A percentile compares a stretch with the other conserved stretches of the same genome.
Conservation (phyloP, 1,140 invertebrate species). For the Calliopsis andreniformis region DNA sequence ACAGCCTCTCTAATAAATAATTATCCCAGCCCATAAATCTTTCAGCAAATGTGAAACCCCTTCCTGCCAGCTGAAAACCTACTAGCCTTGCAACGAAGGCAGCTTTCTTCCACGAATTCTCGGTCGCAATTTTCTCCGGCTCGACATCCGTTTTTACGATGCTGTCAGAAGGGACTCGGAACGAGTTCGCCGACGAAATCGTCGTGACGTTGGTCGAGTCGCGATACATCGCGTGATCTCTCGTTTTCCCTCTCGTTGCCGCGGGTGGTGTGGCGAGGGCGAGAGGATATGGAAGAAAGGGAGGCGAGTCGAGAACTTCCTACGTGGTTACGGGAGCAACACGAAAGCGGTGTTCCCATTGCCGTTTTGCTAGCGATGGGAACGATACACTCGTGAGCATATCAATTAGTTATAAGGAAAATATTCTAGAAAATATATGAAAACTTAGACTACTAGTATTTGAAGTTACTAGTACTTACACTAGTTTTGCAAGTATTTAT, state of each 20-base stretch:
- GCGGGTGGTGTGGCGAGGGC: no score
- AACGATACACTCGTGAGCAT: no score
- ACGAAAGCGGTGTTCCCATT: background rate
- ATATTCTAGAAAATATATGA: no score
- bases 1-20: no score
- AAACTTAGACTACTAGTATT: no score
- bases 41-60: background rate
- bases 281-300: background rate
- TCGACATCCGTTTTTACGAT: background rate
- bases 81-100: no score
- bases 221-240: conserved; percentile 44
- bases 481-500: no score
- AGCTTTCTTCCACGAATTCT: conserved; percentile 28
- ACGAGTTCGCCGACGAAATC: background rate
- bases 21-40: no score
- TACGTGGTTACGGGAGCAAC: conserved; percentile 11
- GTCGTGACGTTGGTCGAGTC: conserved; percentile 18
- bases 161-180: background rate
- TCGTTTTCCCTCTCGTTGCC: conserved; percentile 27
- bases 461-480: no score
- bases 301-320: conserved; percentile 14
- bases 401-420: no score
- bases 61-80: background rate
- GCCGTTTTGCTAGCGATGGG: no score
- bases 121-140: conserved; percentile 47